Percentiles rank a stretch among this genome's conserved stretches.
Evolutionary conservation across 1,140 invertebrate species (phyloP).

Genomic region (Trissolcus basalis): DNA sequence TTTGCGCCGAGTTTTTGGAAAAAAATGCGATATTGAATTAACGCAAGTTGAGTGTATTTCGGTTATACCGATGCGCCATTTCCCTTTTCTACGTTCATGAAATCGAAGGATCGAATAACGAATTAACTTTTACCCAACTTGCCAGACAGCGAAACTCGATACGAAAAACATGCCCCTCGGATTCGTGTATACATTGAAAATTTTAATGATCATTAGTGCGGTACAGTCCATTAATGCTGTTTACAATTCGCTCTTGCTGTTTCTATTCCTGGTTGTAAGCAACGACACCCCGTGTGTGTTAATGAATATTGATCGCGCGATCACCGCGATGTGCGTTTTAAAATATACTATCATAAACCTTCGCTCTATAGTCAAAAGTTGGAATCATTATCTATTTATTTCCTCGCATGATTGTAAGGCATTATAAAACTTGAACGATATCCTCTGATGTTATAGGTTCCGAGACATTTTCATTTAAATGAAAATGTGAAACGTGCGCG

Average conservation of each 20-base stretch:
- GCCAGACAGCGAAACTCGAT: constrained; percentile 58
- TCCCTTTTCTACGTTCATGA: constrained; percentile 44
- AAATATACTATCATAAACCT: no score
- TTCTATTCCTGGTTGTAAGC: constrained; percentile 24
- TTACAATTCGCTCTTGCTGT: constrained; percentile 38
- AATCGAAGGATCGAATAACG: constrained; percentile 59
- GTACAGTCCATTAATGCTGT: constrained; percentile 50
- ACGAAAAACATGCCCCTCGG: constrained; percentile 56
- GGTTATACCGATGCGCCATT: constrained; percentile 40
- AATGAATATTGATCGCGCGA: background rate
- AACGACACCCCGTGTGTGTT: constrained; percentile 6
- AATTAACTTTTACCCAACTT: constrained; percentile 61
- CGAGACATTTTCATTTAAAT: no score
- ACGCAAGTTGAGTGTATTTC: constrained; percentile 40
- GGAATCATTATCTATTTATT: no score
- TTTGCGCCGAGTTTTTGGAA: no score
- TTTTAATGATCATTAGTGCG: constrained; percentile 59
- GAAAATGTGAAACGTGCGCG: no score
- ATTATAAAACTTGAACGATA: no score
- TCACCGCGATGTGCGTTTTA: no score
- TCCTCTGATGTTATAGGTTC: no score
- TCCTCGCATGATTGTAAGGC: no score
- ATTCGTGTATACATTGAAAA: constrained; percentile 46
- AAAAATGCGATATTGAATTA: constrained; percentile 34
- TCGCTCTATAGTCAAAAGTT: no score